Base-by-base conservation (phyloP, 2,888 invertebrate species). In the Patella pellucida region DNA sequence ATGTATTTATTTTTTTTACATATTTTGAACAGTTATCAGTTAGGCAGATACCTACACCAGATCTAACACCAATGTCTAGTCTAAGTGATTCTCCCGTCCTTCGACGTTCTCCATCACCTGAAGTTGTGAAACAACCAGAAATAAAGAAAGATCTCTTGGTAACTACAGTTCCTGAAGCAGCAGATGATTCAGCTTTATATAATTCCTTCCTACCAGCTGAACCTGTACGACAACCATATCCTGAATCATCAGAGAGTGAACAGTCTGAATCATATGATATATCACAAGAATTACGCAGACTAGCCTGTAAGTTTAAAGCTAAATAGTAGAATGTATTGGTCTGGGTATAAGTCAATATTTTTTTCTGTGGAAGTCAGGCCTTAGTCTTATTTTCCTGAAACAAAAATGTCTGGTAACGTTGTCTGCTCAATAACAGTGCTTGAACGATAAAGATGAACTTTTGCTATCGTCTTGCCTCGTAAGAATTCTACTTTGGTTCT, bases 211-310 rank as follows among this genome's bases (percentile, higher is more conserved):
- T 67, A 27, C 73, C 78, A 12, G 78, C 75, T 9, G 74, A 62
- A 72, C 76, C 76, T 15, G 68, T 62, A 14, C 75, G 51, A 19
- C n/a, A 19, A 56, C 72, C 76, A 16, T 31, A 73, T 31, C 62
- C 31, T 9, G 81, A 77, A 16, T 74, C 78, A 15, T 83, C 84
- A 12, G 88, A 87, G 70, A 82, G 84, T 50, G 87, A 87, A 72
- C 79, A 79, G n/a, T 86, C 86, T 3, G 83, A 79, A 2, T 87
- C 86, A 9, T 75, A 84, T 50, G 86, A 87, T 74, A 85, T 87
- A 50, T 83, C 84, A 74, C 85, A 85, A 72, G 86, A 86, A 70
- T 79, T 87, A 27, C 77, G 83, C 16, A 79, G 80, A 70, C 78
- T 88, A 7, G 81, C 82, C 74, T 83, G 87, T 87, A 76, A 72